A percentile compares a stretch with the other conserved stretches of the same genome.
phyloP scores from a whole-genome alignment of 2,888 invertebrate species.

The Esperia sulphurella region DNA sequence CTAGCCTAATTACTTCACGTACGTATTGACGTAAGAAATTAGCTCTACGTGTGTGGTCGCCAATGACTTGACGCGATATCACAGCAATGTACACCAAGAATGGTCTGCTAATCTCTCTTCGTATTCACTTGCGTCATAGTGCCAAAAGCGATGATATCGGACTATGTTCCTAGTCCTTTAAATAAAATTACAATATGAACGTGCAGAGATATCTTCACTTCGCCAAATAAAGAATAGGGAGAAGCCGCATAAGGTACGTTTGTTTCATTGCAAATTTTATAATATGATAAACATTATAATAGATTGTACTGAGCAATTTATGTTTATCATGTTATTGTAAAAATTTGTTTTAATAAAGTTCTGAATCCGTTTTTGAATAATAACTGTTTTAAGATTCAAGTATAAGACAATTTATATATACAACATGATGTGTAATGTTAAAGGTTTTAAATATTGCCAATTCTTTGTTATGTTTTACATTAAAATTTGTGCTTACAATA shows the following conservation, averaged over 20 bases:
- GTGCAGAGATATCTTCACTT: not conserved
- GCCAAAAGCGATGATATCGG: conserved; percentile 34
- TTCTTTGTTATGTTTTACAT: too few species aligned
- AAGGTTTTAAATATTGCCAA: too few species aligned
- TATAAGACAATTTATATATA: too few species aligned
- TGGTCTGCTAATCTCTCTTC: conserved; percentile 34
- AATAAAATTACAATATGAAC: conserved; percentile 7
- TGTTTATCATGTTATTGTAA: too few species aligned
- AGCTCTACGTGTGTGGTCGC: conserved; percentile 45
- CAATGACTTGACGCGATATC: conserved; percentile 25
- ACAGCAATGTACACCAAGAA: conserved; percentile 30
- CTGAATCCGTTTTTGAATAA: too few species aligned
- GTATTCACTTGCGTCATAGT: conserved; percentile 51
- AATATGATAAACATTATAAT: too few species aligned
- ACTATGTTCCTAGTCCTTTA: not conserved
- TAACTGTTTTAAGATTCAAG: too few species aligned
- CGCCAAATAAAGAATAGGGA: not conserved
- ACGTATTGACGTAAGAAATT: conserved; percentile 6
- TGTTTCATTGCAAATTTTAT: too few species aligned
- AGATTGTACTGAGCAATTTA: too few species aligned
- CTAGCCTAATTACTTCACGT: not conserved
- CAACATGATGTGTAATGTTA: too few species aligned
- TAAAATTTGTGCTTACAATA: too few species aligned
- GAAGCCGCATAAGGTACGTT: not conserved
- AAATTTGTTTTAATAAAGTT: too few species aligned